These are phyloP conservation scores for Sepiola atlantica DNA, from an alignment of 2,888 invertebrate species.

Conservation along the genomic window DNA sequence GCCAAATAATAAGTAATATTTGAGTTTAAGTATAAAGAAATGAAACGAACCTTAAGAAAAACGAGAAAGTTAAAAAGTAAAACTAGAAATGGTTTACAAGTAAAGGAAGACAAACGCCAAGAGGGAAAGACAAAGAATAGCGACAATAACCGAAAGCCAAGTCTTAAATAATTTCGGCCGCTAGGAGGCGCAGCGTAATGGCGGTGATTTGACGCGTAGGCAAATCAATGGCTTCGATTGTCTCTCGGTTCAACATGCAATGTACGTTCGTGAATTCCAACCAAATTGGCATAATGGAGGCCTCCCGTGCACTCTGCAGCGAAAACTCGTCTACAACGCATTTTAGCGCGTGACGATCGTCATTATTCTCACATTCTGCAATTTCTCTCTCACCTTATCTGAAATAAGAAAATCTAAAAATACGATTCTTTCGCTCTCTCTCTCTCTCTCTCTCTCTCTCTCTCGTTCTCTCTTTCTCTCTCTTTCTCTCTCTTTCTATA, in stretches of 20 bases:
- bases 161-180: not conserved
- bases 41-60: too few relatives aligned
- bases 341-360: constrained; percentile 2
- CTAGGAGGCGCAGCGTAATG: not conserved
- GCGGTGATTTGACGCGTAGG: not conserved
- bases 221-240: not conserved
- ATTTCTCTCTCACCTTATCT: not conserved
- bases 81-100: too few relatives aligned
- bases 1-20: too few relatives aligned
- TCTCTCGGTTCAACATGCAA: not conserved
- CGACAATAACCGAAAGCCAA: not conserved
- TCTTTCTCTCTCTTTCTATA: too few relatives aligned
- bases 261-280: not conserved
- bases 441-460: too few relatives aligned
- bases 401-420: not conserved
- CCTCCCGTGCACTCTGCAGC: not conserved
- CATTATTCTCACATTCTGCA: not conserved
- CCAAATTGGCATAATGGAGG: not conserved
- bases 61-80: too few relatives aligned
- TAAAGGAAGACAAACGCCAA: too few relatives aligned
- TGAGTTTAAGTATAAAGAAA: too few relatives aligned
- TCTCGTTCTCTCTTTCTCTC: too few relatives aligned
- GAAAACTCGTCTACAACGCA: not conserved
- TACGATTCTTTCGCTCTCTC: too few relatives aligned
- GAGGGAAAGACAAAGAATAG: not conserved